These are phyloP conservation scores for Seriola quinqueradiata DNA, from an alignment of 2,113 vertebrate genomes.

Conservation along the genomic window DNA sequence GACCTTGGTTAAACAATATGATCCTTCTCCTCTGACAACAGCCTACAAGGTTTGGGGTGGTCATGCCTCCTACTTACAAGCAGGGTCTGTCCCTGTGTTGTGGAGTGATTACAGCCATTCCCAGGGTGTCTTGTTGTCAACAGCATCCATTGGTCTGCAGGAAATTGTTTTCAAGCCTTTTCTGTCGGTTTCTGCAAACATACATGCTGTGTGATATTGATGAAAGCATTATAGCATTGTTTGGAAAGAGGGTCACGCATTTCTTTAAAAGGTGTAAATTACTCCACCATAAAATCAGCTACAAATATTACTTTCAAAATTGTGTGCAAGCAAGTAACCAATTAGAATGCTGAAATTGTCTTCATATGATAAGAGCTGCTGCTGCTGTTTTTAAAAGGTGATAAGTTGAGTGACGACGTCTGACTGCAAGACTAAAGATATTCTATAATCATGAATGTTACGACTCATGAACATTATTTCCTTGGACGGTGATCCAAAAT, in stretches of 20 bases:
- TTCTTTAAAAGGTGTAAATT: conserved; percentile 59
- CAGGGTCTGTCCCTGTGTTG: neutral
- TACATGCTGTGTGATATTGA: conserved; percentile 46
- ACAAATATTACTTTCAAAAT: conserved; percentile 48
- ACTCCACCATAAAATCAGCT: conserved; percentile 26
- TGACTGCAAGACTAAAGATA: conserved; percentile 34
- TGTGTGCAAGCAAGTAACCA: conserved; percentile 38
- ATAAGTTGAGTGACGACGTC: conserved; percentile 46
- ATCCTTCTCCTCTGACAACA: conserved; percentile 20
- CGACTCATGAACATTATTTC: conserved; percentile 6
- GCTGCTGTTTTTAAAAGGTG: conserved; percentile 35
- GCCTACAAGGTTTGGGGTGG: conserved; percentile 20
- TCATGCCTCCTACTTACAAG: conserved; percentile 25
- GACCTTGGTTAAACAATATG: conserved; percentile 23
- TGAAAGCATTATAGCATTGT: conserved; percentile 36
- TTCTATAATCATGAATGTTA: conserved; percentile 19
- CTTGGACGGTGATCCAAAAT: conserved; percentile 26
- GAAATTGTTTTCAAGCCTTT: conserved; percentile 38
- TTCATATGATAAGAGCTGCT: conserved; percentile 44
- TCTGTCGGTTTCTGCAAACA: conserved; percentile 33
- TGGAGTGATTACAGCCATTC: conserved; percentile 40
- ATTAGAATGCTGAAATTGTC: conserved; percentile 47
- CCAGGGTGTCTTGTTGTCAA: conserved; percentile 52
- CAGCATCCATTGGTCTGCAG: conserved; percentile 32
- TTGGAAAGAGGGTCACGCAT: conserved; percentile 42